Evolutionary conservation across 1,140 invertebrate species (phyloP).

Genomic region (Bombus consobrinus): DNA sequence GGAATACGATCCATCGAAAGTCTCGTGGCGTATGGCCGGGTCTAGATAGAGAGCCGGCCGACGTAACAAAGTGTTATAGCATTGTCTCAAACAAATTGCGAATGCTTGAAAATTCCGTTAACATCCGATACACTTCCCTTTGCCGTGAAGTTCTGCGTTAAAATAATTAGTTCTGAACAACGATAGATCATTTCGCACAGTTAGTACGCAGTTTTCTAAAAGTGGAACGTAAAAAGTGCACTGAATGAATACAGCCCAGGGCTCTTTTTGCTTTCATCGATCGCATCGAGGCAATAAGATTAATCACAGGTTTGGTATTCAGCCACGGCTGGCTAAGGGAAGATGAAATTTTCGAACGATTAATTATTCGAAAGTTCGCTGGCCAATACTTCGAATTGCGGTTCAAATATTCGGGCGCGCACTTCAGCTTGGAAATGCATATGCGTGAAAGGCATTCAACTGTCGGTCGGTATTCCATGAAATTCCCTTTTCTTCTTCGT

Average conservation of each 20-base stretch:
- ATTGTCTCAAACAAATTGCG: not conserved
- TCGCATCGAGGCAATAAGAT: constrained; percentile 24
- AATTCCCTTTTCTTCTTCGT: constrained; percentile 24
- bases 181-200: not conserved
- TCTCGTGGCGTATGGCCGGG: no score
- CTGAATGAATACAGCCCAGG: no score
- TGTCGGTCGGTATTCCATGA: constrained; percentile 1
- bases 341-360: constrained; percentile 41
- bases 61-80: no score
- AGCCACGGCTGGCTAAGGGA: not conserved
- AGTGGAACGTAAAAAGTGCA: not conserved
- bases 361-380: constrained; percentile 48
- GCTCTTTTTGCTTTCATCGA: not conserved
- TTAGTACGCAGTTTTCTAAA: not conserved
- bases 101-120: not conserved
- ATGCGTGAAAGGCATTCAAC: constrained; percentile 22
- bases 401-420: constrained; percentile 18
- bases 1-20: no score
- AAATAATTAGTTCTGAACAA: not conserved
- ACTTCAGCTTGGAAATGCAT: not conserved
- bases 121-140: not conserved
- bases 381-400: constrained; percentile 32
- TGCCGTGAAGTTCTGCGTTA: not conserved
- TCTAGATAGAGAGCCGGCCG: no score
- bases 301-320: constrained; percentile 25